Base-by-base conservation (phyloP, 2,797 vertebrate species). In the Enteromius viviparus region DNA sequence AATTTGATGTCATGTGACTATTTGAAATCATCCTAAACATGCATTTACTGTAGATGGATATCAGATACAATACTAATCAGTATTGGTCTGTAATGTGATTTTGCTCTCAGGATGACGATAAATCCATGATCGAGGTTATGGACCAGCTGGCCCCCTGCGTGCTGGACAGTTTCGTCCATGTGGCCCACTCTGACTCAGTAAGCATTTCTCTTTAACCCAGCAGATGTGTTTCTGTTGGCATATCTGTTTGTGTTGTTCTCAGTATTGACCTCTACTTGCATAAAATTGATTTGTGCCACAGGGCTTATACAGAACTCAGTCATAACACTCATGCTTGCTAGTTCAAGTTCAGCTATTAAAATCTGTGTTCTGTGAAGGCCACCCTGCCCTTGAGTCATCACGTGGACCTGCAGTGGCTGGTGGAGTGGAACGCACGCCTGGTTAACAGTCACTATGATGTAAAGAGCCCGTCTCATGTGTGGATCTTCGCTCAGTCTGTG, bases 41-140 rank as follows among this genome's bases (percentile, higher is more conserved):
- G 8, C 47, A 76, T 76, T 15, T 70, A 26, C 26, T 26, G 26
- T 26, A n/a, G 26, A 45, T n/a, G 58, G 21, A 32, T 64, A 64
- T 78, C 26, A 65, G 9, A 49, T 47, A 12, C 26, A 32, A 49
- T n/a, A 4, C 40, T n/a, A 65, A 78, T 64, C 11, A 49, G 17
- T 51, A 45, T 19, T 42, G 23, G 21, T 26, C 78, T 64, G 49
- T 51, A 11, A 80, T 23, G 32, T 86, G 66, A 84, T 70, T 69
- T 34, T 75, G 21, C 47, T 65, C 34, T 58, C 58, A 99, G 98
- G 98, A 99, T 11, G 98, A 99, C 76, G 98, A 99, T 93, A 98
- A 96, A 87, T 97, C 98, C 32, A 98, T 99, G 97, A 98, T 99
- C 82, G 98, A 99, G 92, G 96, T 99, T 89, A 97, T 99, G 98